Evolutionary conservation across 1,140 invertebrate species (phyloP).

Genomic region (Microplitis mediator): DNA sequence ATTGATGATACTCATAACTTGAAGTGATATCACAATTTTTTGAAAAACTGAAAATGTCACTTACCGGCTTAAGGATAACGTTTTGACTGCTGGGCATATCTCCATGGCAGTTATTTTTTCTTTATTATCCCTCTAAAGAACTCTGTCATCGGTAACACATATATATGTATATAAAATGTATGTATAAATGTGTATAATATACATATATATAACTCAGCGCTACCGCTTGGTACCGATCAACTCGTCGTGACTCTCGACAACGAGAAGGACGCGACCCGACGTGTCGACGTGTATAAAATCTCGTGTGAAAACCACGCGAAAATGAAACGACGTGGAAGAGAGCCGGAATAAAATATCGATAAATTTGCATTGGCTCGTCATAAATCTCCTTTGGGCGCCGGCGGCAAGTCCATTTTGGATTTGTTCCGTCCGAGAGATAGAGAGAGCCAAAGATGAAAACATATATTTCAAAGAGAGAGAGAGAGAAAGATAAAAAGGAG

Average conservation of each 20-base stretch:
- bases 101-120: not conserved
- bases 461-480: not conserved
- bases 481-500: not conserved
- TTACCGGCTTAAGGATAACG: not conserved
- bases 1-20: slow-evolving; percentile 50
- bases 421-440: slow-evolving; percentile 28
- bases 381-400: slow-evolving; percentile 30
- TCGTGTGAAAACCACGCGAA: slow-evolving; percentile 5
- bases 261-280: not conserved
- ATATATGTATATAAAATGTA: not conserved
- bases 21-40: slow-evolving; percentile 42
- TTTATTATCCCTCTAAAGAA: not conserved
- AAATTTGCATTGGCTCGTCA: slow-evolving; percentile 49
- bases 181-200: too few relatives aligned
- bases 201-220: too few relatives aligned
- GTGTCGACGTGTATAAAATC: not conserved
- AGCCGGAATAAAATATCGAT: slow-evolving; percentile 46
- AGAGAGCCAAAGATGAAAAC: not conserved
- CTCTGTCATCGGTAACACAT: too few relatives aligned
- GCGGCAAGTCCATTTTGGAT: slow-evolving; percentile 37
- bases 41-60: slow-evolving; percentile 13
- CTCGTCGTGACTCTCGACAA: too few relatives aligned
- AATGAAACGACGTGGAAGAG: slow-evolving; percentile 23
- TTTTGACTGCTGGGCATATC: slow-evolving; percentile 5
- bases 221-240: too few relatives aligned